Evolutionary conservation across 92 coral and sea anemone genomes (phyloP), one percentile per base, ranked within the genome.

Genomic region (Heliopora coerulea): DNA sequence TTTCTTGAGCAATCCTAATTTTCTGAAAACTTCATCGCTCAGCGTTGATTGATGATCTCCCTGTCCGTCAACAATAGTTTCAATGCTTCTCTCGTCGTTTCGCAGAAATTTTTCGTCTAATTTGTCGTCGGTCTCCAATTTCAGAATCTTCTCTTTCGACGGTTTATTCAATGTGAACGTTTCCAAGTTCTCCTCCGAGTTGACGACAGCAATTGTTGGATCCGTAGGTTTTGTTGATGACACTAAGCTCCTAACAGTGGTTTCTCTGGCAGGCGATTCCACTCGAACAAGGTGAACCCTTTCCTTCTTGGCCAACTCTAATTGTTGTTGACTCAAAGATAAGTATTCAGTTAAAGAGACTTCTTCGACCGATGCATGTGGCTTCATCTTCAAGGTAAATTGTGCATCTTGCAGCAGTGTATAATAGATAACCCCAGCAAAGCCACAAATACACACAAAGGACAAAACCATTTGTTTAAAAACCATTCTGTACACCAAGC

Each of bases 251-350:
- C 14, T 29, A 21, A 17, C 34, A 24, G 24, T 3, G 3, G 72
- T 17, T 15, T 65, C 41, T 28, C 56, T 21, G 20, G 17, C 27
- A 17, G 26, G n/a, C 20, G 49, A 68, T 30, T 48, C 24, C 24
- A 0, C 77, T 31, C n/a, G 50, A 17, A n/a, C 54, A 12, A 26
- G 62, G 27, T 24, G 49, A 50, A 14, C 62, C 26, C n/a, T 28
- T n/a, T 19, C 27, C 25, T 56, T 19, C 27, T 29, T 30, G n/a
- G 49, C 23, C 29, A 23, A 13, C 23, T 28, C 61, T 70, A 70
- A 52, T 52, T 70, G 77, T 21, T 70, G 77, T 70, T 54, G 77
- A 54, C 77, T 70, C 21, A 54, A 33, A 34, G 77, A 54, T 30
- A 70, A 70, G 62, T 29, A 52, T 33, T 63, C 63, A 54, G 77